A percentile compares a stretch with the other conserved stretches of the same genome.
phyloP scores from a whole-genome alignment of 2,797 vertebrate genomes.

The Moxostoma hubbsi region DNA sequence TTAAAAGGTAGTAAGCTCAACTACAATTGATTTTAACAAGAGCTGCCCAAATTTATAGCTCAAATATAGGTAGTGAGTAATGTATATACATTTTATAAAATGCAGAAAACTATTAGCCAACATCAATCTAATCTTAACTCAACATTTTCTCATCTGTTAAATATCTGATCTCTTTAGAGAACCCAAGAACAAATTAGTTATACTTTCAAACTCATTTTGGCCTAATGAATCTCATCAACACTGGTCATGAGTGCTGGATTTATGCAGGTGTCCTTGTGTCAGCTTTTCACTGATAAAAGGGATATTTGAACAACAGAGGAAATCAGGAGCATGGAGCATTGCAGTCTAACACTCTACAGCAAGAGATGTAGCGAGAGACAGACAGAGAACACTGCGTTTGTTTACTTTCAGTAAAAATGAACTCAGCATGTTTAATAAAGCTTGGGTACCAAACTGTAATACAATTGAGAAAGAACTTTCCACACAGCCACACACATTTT shows the following conservation, averaged over 20 bases:
- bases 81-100: neutral
- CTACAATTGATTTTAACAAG: too few species aligned
- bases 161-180: slow-evolving; percentile 4
- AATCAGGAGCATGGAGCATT: slow-evolving; percentile 80
- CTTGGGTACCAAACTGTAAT: slow-evolving; percentile 92
- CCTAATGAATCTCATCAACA: slow-evolving; percentile 25
- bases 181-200: neutral
- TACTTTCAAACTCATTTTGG: slow-evolving; percentile 6
- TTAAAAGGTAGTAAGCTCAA: neutral
- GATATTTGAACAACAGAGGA: slow-evolving; percentile 93
- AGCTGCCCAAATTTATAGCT: neutral
- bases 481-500: slow-evolving; percentile 88
- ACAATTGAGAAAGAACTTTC: slow-evolving; percentile 88
- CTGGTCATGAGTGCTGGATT: slow-evolving; percentile 5
- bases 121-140: neutral
- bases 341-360: slow-evolving; percentile 83
- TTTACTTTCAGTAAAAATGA: slow-evolving; percentile 89
- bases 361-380: slow-evolving; percentile 92
- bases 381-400: slow-evolving; percentile 92
- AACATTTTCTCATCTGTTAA: slow-evolving; percentile 11
- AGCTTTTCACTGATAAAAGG: slow-evolving; percentile 67
- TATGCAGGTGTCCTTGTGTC: slow-evolving; percentile 22
- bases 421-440: slow-evolving; percentile 97
- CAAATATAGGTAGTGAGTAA: neutral
- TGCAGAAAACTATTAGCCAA: neutral